These are phyloP conservation scores for Agonopterix subpropinquella DNA, from an alignment of 2,888 invertebrate genomes.

Conservation along the genomic window DNA sequence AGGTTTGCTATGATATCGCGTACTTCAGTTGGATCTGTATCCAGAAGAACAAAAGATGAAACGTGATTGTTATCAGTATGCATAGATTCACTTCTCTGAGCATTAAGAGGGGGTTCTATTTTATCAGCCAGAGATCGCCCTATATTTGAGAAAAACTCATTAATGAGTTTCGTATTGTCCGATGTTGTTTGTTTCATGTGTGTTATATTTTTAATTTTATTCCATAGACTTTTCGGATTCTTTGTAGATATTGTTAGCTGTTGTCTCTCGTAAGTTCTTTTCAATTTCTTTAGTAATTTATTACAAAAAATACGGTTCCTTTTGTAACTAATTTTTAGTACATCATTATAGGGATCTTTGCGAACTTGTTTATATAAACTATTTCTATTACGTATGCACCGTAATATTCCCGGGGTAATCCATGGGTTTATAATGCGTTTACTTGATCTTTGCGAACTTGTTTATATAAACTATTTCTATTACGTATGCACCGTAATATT, in stretches of 20 bases:
- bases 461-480: no score
- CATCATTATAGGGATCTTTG: background rate
- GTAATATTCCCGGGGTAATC: no score
- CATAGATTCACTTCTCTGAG: background rate
- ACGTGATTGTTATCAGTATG: background rate
- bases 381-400: no score
- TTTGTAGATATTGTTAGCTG: background rate
- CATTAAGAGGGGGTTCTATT: background rate
- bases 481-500: no score
- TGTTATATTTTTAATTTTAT: background rate
- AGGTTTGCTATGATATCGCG: background rate
- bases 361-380: slow-evolving; percentile 1
- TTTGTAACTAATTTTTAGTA: slow-evolving; percentile 1
- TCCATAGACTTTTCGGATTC: background rate
- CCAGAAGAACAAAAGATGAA: background rate
- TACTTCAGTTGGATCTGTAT: background rate
- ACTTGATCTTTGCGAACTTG: no score
- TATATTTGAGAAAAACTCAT: background rate
- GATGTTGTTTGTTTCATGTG: background rate
- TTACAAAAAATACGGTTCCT: slow-evolving; percentile 5
- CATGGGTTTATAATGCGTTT: no score
- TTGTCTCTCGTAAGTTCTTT: background rate
- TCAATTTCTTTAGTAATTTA: slow-evolving; percentile 5
- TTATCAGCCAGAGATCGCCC: background rate
- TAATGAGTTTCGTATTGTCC: background rate